These are phyloP conservation scores for Polypterus bichir DNA, from an alignment of 2,113 vertebrate genomes.

Conservation along the genomic window DNA sequence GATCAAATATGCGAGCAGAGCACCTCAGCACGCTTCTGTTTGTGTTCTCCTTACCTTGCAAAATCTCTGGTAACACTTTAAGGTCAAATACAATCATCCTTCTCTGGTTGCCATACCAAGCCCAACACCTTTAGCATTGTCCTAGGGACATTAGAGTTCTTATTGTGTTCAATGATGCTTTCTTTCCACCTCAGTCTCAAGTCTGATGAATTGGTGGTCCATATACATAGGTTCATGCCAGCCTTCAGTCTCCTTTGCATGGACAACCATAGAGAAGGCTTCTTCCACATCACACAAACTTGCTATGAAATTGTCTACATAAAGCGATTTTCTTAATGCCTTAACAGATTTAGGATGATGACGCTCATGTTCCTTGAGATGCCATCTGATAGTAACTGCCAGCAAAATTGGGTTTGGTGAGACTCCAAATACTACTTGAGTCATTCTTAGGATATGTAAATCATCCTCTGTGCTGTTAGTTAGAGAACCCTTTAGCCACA, in stretches of 20 bases:
- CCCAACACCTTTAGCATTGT: too few relatives aligned
- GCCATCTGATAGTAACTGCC: constrained; percentile 5
- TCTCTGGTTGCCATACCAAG: too few relatives aligned
- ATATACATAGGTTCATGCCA: constrained; percentile 15
- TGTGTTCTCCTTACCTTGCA: neutral
- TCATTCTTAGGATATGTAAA: neutral
- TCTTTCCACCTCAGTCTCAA: constrained; percentile 13
- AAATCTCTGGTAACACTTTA: too few relatives aligned
- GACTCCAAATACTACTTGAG: constrained; percentile 5
- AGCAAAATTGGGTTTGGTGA: constrained; percentile 5
- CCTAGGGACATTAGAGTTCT: too few relatives aligned
- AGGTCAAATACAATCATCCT: too few relatives aligned
- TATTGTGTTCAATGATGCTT: neutral
- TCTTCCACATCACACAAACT: constrained; percentile 1
- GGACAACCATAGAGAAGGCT: constrained; percentile 4
- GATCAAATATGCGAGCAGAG: neutral
- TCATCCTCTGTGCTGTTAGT: neutral
- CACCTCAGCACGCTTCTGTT: neutral
- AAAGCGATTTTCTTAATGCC: constrained; percentile 12
- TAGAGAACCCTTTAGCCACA: neutral
- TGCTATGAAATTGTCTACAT: constrained; percentile 20
- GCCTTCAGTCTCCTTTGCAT: constrained; percentile 9
- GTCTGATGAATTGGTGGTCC: constrained; percentile 10
- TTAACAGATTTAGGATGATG: neutral
- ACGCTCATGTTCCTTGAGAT: constrained; percentile 1